A percentile compares a stretch with the other conserved stretches of the same genome.
phyloP scores from a whole-genome alignment of 2,888 invertebrate species.

The Axea sp. region DNA sequence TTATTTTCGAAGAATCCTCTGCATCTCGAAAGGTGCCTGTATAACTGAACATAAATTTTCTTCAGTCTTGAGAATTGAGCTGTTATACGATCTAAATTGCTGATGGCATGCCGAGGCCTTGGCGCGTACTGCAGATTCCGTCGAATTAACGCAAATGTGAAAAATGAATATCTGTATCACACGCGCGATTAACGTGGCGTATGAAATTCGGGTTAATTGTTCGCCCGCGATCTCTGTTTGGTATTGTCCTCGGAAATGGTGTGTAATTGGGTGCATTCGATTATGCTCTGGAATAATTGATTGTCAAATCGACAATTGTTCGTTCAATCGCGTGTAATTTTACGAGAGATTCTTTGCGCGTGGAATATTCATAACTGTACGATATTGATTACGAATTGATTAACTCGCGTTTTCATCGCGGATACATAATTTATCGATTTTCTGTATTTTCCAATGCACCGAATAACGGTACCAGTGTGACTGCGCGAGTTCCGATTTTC shows the following conservation, averaged over 20 bases:
- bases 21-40: conserved; percentile 26
- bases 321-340: neutral
- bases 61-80: conserved; percentile 19
- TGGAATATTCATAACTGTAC: no score
- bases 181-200: conserved; percentile 31
- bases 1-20: conserved; percentile 20
- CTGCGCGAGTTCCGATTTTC: no score
- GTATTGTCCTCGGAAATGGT: conserved; percentile 17
- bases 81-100: conserved; percentile 46
- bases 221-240: neutral
- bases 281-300: conserved; percentile 12
- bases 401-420: no score
- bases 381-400: no score
- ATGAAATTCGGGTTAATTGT: conserved; percentile 32
- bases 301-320: conserved; percentile 18
- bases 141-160: conserved; percentile 30
- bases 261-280: conserved; percentile 15
- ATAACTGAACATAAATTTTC: conserved; percentile 54
- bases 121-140: conserved; percentile 17
- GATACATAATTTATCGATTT: no score
- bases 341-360: no score
- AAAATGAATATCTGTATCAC: conserved; percentile 31
- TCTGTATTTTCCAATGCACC: no score
- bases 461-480: no score
- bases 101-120: conserved; percentile 43